Conservation (phyloP, 1,140 invertebrate genomes). For the Drosophila triauraria region DNA sequence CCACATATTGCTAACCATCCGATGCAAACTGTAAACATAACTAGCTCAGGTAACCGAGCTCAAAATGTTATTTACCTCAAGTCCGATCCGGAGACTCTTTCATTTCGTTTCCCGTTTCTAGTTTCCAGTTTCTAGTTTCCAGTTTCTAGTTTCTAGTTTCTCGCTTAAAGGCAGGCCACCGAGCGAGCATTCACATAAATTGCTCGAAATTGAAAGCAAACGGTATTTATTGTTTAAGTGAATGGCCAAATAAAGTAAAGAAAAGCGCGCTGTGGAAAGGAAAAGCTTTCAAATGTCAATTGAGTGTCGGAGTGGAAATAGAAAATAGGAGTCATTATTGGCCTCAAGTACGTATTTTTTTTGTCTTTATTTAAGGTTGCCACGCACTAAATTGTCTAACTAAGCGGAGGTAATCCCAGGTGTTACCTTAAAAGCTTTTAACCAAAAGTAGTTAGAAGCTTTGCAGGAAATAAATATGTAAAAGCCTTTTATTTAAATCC, state of each 20-base stretch:
- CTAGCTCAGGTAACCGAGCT: constrained; percentile 31
- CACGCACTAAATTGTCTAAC: neutral
- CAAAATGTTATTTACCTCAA: constrained; percentile 32
- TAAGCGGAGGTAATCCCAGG: neutral
- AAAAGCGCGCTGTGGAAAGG: neutral
- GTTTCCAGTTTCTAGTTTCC: too few relatives aligned
- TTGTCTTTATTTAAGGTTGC: neutral
- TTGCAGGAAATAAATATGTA: neutral
- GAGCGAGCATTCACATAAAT: constrained; percentile 25
- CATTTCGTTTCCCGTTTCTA: neutral
- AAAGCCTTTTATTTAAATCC: too few relatives aligned
- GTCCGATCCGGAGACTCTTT: constrained; percentile 2
- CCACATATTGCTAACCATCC: constrained; percentile 21
- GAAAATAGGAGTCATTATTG: constrained; percentile 12
- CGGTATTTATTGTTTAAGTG: constrained; percentile 38
- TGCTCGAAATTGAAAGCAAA: constrained; percentile 33
- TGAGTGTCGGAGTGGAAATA: constrained; percentile 29
- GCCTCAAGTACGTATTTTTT: neutral
- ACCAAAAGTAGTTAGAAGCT: neutral
- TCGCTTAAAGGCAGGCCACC: constrained; percentile 5
- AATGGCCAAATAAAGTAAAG: constrained; percentile 21
- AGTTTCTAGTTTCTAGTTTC: too few relatives aligned
- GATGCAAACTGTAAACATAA: constrained; percentile 52
- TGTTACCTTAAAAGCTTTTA: neutral
- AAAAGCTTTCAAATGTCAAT: constrained; percentile 22